A percentile compares a stretch with the other conserved stretches of the same genome.
Evolutionary conservation across 2,797 vertebrate species (phyloP).

Genomic region (Acipenser ruthenus): DNA sequence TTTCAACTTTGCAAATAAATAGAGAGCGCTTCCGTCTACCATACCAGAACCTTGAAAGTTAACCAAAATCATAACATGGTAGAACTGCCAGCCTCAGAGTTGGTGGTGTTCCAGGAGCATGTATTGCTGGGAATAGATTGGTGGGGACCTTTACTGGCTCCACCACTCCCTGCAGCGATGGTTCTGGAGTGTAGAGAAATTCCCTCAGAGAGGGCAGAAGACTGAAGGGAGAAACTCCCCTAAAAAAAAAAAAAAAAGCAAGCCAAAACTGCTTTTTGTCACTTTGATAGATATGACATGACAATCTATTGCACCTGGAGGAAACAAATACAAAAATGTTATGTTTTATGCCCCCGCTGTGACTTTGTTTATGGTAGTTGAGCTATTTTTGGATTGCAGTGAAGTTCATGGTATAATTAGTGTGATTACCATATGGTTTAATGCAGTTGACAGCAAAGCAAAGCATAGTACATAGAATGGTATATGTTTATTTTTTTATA

Average conservation of each 20-base stretch:
- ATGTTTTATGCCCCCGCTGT: constrained; percentile 53
- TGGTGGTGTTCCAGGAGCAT: no score
- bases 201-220: constrained; percentile 31
- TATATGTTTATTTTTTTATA: no score
- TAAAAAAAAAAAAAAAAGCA: constrained; percentile 35
- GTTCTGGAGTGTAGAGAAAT: constrained; percentile 48
- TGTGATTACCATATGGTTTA: constrained; percentile 70
- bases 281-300: constrained; percentile 66
- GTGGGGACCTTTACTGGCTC: constrained; percentile 12
- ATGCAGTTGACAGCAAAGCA: constrained; percentile 63
- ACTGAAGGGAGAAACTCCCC: constrained; percentile 63
- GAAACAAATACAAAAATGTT: constrained; percentile 43
- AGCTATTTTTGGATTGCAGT: constrained; percentile 44
- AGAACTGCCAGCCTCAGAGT: no score
- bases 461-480: constrained; percentile 34
- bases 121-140: no score
- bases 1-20: no score
- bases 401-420: constrained; percentile 66
- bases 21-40: no score
- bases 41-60: no score
- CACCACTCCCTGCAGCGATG: constrained; percentile 32
- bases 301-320: constrained; percentile 61
- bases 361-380: constrained; percentile 59
- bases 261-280: constrained; percentile 66
- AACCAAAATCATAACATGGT: no score